phyloP scores from a whole-genome alignment of 1,140 invertebrate species.

The Bombus sibiricus region DNA sequence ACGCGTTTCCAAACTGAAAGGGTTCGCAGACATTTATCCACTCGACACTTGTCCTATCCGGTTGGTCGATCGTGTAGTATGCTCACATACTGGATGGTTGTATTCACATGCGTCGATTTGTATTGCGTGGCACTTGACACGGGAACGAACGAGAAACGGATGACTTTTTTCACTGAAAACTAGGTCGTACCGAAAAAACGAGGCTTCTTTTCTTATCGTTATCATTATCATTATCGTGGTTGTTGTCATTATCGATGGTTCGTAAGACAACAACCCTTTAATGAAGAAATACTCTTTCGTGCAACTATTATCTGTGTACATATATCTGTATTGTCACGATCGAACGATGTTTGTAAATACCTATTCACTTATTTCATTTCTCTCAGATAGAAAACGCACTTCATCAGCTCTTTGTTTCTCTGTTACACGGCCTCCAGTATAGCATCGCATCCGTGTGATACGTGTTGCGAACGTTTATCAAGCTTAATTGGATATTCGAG shows the following conservation, averaged over 20 bases:
- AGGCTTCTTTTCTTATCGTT: conserved; percentile 20
- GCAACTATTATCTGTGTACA: background rate
- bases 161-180: conserved; percentile 73
- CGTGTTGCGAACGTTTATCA: background rate
- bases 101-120: background rate
- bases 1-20: background rate
- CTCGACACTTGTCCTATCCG: conserved; percentile 62
- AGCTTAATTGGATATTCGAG: background rate
- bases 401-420: background rate
- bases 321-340: no score
- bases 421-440: background rate
- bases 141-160: conserved; percentile 41
- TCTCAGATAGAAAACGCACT: background rate
- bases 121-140: conserved; percentile 12
- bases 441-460: background rate
- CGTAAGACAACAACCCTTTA: background rate
- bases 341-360: no score
- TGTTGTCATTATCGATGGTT: background rate
- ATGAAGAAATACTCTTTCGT: background rate
- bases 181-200: conserved; percentile 61
- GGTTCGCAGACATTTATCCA: conserved; percentile 5
- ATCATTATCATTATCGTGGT: background rate
- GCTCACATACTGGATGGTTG: background rate
- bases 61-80: conserved; percentile 33
- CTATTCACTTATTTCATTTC: background rate